Percentiles rank a stretch among this genome's conserved stretches.
Evolutionary conservation across 1,140 invertebrate genomes (phyloP).

Genomic region (Hetaerina americana): DNA sequence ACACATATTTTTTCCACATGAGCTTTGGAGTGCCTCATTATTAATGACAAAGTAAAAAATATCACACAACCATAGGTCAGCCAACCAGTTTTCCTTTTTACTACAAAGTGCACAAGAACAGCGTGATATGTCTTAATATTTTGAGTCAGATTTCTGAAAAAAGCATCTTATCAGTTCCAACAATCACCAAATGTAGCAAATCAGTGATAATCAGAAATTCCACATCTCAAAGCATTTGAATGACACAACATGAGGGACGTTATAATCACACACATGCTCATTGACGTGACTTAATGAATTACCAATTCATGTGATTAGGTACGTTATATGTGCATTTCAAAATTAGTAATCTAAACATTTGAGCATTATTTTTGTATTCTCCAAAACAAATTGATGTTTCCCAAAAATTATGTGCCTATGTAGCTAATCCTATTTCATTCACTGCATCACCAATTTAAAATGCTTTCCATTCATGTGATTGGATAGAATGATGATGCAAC

Average conservation of each 20-base stretch:
- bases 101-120: too few species aligned
- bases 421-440: background rate
- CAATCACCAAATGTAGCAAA: background rate
- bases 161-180: too few species aligned
- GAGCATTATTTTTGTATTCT: background rate
- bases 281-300: background rate
- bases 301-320: background rate
- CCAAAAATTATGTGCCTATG: background rate
- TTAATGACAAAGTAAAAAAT: background rate
- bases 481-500: background rate
- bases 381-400: background rate
- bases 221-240: background rate
- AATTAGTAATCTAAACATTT: background rate
- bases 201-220: background rate
- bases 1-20: background rate
- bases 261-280: background rate
- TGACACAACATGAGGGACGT: background rate
- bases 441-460: background rate
- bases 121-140: too few species aligned
- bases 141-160: too few species aligned
- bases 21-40: background rate
- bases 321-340: background rate
- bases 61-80: background rate
- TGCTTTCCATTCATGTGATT: background rate
- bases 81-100: too few species aligned